A percentile compares a stretch with the other conserved stretches of the same genome.
Conservation (phyloP, 2,888 invertebrate genomes). For the Eristalinus sepulchralis region DNA sequence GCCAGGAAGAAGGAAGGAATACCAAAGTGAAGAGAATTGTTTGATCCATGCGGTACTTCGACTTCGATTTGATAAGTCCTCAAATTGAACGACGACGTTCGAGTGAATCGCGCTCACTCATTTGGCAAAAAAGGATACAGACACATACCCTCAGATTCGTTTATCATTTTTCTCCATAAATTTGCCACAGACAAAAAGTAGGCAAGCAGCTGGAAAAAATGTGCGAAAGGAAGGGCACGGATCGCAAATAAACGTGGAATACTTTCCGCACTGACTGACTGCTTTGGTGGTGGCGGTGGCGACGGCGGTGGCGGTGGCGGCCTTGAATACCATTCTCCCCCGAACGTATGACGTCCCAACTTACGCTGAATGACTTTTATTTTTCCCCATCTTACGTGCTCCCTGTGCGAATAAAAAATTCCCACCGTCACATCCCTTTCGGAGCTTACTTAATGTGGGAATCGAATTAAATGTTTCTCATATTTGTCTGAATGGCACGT, state of each 20-base stretch:
- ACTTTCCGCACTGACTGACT: constrained; percentile 21
- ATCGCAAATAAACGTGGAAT: not conserved
- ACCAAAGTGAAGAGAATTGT: not conserved
- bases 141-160: not conserved
- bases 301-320: too few species aligned
- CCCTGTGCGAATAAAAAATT: not conserved
- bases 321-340: not conserved
- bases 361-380: constrained; percentile 24
- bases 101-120: not conserved
- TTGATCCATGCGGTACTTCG: constrained; percentile 33
- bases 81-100: constrained; percentile 26
- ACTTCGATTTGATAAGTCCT: constrained; percentile 39
- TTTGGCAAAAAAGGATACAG: not conserved
- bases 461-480: constrained; percentile 50
- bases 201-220: not conserved
- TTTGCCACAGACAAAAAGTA: not conserved
- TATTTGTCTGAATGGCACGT: constrained; percentile 50
- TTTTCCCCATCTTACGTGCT: not conserved
- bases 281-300: too few species aligned
- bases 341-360: constrained; percentile 19
- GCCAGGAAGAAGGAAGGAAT: not conserved
- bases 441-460: constrained; percentile 33
- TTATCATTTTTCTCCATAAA: not conserved
- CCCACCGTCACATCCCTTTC: constrained; percentile 13
- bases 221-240: not conserved